Evolutionary conservation across 2,113 vertebrate species (phyloP), one percentile per base, ranked within the genome.

Genomic region (Epinephelus fuscoguttatus): DNA sequence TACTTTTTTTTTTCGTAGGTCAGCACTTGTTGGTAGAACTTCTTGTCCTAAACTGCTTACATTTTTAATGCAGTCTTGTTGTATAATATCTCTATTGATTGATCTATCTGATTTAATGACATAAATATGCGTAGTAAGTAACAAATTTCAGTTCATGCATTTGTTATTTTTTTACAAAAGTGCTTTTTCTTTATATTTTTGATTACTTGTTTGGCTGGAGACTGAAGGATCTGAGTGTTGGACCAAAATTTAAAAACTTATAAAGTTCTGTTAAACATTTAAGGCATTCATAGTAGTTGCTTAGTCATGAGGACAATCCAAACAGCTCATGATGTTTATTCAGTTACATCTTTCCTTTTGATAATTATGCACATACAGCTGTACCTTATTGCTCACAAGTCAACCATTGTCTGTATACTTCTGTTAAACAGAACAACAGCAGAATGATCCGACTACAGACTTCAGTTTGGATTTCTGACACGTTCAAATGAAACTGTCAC

Each of bases 1-100:
- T 27, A 27, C 27, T 27, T 27, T 27, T 27, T 27, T 27, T 27
- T 27, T 27, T 25, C 62, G 70, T 72, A 14, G 33, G 52, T 62
- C 49, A 75, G 19, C 23, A 49, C 11, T 68, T 60, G 64, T 62
- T 74, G 59, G 50, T 52, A 75, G 50, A 14, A 30, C 37, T 80
- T 66, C 49, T 27, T 27, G 27, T 27, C 27, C 50, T 18, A 57
- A 13, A 2, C 52, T 19, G 25, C 50, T 15, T 47, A 42, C 33
- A 80, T 71, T 49, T 64, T 56, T 66, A 19, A 80, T 57, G 50
- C 37, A 18, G 52, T 64, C 19, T 23, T 23, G 18, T 11, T 80
- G 19, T 64, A 64, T 63, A 62, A 80, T 13, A 33, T 6, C 23
- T 62, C 33, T 55, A 27, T 27, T 27, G 27, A 27, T 27, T 27